Evolutionary conservation across 2,113 vertebrate genomes (phyloP), one percentile per base, ranked within the genome.

Genomic region (Psilopsiagon aymara): DNA sequence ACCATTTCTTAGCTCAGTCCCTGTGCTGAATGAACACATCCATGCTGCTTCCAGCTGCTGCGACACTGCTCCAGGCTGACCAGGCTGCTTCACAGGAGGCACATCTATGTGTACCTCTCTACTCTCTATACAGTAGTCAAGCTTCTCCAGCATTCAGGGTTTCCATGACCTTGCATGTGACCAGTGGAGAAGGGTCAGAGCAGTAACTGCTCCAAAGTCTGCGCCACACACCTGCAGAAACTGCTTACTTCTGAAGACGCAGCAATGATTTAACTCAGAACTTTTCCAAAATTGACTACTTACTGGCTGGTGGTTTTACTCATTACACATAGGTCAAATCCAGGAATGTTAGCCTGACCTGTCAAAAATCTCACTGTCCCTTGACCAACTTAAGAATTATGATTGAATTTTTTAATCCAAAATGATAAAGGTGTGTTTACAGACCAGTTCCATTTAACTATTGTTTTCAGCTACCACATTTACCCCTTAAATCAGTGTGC

Each of bases 1-100:
- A 18, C 28, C 17, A 43, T 21, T 29, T 14, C 31, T 17, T 3
- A 28, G 52, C 78, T 79, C 67, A 25, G 66, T 3, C 9, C 46
- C 27, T 0, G 4, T 1, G 5, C 44, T 14, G 35, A 19, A 53
- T 11, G n/a, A 43, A 37, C 1, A 21, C 27, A 71, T 11, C 51
- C 59, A 37, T 0, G 1, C 37, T 25, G 51, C 44, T 41, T 24
- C n/a, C 51, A 71, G 69, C 41, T 1, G 0, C 52, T 4, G 8
- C 0, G 1, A 43, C 11, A 13, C 31, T 3, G 35, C 41, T 33
- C 31, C 17, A 31, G 62, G 77, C 70, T 37, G 21, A 18, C 12
- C 5, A 5, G 28, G 17, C 51, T 82, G 51, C 19, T 73, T 44
- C 1, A 2, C 44, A 35, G 44, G 51, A 33, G 18, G 31, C n/a